Base-by-base conservation (phyloP, 2,113 vertebrate genomes). In the Arothron firmamentum region DNA sequence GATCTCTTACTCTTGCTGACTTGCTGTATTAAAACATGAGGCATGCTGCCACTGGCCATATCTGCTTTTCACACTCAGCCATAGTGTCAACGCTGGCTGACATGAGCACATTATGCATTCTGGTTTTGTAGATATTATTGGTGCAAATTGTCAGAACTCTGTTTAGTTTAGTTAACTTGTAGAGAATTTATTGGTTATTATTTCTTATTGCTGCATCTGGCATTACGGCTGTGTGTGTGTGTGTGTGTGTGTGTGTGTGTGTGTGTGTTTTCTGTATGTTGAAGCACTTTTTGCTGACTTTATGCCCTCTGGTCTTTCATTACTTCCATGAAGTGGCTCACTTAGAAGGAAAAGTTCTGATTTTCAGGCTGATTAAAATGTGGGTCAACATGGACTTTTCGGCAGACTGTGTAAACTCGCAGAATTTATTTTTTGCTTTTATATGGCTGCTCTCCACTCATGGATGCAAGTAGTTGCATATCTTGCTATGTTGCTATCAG, bases 311-410 rank as follows among this genome's bases (percentile, higher is more conserved):
- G 53, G 45, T 65, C 10, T 23, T 65, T 11, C 34, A 50, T 66
- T 20, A 38, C 51, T 34, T 20, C 41, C 20, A 42, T 25, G 25
- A 25, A 18, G 19, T 58, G 55, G 4, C 70, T 63, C 41, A 51
- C 31, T 66, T 75, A 51, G 60, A 38, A 17, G 7, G 12, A 34
- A 11, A 53, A 56, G 48, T 71, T 56, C 52, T 17, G 23, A 56
- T 54, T 68, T 62, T 63, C 53, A 68, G 60, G 14, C 63, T 25
- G 25, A 25, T 25, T 25, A 25, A 25, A 25, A 25, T 25, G 25
- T 25, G 25, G 3, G 25, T 5, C 25, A 25, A 25, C 25, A 25
- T 25, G 25, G 25, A 25, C 25, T 25, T 25, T 25, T 25, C 25
- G 25, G 25, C 3, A 25, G 25, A 25, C 25, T 25, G 25, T 25